Conservation (phyloP, 2,888 invertebrate genomes). For the Pseudeuparius sepicola region DNA sequence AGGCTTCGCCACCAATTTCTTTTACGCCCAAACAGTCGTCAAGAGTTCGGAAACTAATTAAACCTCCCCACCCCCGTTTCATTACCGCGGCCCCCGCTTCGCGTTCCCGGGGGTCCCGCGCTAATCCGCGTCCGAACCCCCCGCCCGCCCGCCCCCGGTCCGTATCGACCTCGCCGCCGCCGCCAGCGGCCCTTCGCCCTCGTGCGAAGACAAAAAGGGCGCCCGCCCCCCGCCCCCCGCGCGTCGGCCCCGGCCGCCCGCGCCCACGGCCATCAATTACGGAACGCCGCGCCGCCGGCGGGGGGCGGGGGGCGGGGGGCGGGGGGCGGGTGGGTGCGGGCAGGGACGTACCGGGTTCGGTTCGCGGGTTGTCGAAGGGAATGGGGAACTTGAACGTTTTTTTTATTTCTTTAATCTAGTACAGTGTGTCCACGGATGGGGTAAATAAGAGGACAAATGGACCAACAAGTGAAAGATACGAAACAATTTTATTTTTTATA, state of each 20-base stretch:
- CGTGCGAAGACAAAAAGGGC: constrained; percentile 16
- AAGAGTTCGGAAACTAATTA: too few species aligned
- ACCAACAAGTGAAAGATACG: too few species aligned
- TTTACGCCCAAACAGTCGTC: too few species aligned
- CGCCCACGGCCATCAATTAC: too few species aligned
- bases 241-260: constrained; percentile 19
- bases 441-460: too few species aligned
- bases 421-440: too few species aligned
- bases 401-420: too few species aligned
- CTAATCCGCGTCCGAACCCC: constrained; percentile 1
- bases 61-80: too few species aligned
- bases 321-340: constrained; percentile 20
- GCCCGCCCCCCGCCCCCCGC: constrained; percentile 20
- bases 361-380: too few species aligned
- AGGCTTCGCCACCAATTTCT: too few species aligned
- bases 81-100: constrained; percentile 14
- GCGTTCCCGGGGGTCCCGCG: not conserved
- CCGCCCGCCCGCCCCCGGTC: constrained; percentile 3
- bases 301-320: constrained; percentile 16
- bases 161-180: constrained; percentile 8
- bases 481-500: too few species aligned
- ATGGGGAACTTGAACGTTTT: too few species aligned
- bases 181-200: constrained; percentile 9
- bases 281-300: constrained; percentile 16
- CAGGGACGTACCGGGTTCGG: constrained; percentile 12